phyloP scores from a whole-genome alignment of 2,888 invertebrate species.

The Steinernema hermaphroditum region DNA sequence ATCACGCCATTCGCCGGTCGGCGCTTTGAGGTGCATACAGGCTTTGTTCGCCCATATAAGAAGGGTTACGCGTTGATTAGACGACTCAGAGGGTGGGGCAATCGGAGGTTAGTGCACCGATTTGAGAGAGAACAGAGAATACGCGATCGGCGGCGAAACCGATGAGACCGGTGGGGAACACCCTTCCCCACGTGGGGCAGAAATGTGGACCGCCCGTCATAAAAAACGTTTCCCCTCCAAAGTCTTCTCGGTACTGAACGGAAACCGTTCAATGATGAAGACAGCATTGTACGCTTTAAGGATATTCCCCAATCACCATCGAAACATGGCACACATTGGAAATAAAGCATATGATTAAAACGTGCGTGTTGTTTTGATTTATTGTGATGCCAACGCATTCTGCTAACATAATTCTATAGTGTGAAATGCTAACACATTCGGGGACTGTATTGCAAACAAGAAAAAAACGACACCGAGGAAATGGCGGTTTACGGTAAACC shows the following conservation, averaged over 20 bases:
- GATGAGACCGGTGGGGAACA: conserved; percentile 25
- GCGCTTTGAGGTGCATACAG: conserved; percentile 25
- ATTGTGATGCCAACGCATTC: too few relatives aligned
- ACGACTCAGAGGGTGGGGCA: conserved; percentile 15
- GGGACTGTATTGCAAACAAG: too few relatives aligned
- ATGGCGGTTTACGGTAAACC: too few relatives aligned
- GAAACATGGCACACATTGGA: too few relatives aligned
- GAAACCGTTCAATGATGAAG: not conserved
- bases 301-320: too few relatives aligned
- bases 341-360: too few relatives aligned
- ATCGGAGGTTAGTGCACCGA: not conserved
- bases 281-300: too few relatives aligned
- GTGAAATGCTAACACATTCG: too few relatives aligned
- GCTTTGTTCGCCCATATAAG: conserved; percentile 31
- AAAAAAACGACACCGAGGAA: too few relatives aligned
- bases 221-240: not conserved
- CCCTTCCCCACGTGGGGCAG: conserved; percentile 30
- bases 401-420: too few relatives aligned
- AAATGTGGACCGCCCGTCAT: not conserved
- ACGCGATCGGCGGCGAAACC: conserved; percentile 28
- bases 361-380: too few relatives aligned
- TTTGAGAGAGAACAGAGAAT: conserved; percentile 27
- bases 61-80: conserved; percentile 4
- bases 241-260: not conserved
- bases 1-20: not conserved